These are phyloP conservation scores for Anastrepha obliqua DNA, from an alignment of 1,140 invertebrate genomes.

Conservation along the genomic window DNA sequence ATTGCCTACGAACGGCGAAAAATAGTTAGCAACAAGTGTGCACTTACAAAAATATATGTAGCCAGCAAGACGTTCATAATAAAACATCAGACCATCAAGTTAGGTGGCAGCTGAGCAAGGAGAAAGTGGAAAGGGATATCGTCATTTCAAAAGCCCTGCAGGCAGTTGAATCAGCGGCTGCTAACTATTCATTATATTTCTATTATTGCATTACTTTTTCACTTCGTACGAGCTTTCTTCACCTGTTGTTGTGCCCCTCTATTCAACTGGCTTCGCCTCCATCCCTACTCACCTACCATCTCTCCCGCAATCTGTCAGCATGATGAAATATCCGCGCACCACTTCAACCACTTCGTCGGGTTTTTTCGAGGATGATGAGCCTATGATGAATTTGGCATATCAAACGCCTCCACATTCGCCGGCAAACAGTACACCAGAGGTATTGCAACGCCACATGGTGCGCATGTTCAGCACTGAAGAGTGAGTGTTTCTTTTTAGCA, in stretches of 20 bases:
- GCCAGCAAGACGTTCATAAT: background rate
- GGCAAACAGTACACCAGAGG: conserved; percentile 64
- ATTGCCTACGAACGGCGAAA: background rate
- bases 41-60: background rate
- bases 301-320: conserved; percentile 42
- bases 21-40: background rate
- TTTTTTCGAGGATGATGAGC: conserved; percentile 70
- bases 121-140: background rate
- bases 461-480: conserved; percentile 73
- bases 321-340: conserved; percentile 72
- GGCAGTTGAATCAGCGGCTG: background rate
- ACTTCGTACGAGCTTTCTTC: no score
- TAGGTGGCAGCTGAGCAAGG: background rate
- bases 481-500: conserved; percentile 62
- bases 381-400: conserved; percentile 69
- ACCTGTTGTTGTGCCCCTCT: no score
- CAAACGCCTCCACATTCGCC: conserved; percentile 69
- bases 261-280: background rate
- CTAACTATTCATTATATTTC: background rate
- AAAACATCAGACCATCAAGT: background rate
- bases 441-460: conserved; percentile 71
- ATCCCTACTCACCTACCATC: background rate
- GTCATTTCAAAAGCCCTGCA: background rate
- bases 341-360: conserved; percentile 69
- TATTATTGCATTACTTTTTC: no score